Base-by-base conservation (phyloP, 2,797 vertebrate species). In the Platyrinchus mystaceus region DNA sequence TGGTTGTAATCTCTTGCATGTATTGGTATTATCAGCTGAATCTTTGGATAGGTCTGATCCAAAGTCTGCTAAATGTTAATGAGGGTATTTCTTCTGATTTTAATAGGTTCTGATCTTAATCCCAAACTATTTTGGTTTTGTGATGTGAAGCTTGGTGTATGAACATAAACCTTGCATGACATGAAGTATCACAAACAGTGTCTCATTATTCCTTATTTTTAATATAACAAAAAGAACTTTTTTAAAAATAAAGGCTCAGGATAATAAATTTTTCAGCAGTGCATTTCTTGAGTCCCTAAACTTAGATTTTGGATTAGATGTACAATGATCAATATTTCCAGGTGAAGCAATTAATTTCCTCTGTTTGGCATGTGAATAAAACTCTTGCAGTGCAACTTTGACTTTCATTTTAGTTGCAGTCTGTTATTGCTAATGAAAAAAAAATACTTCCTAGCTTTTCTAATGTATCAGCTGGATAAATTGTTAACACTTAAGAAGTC, bases 401-500 rank as follows among this genome's bases (percentile, higher is more conserved):
- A 94, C 89, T 97, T 96, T 91, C 84, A 97, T 95, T 97, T 95
- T 90, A 73, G 50, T 92, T 95, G 74, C 68, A 97, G 93, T 93
- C 90, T 92, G 87, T 93, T 92, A 95, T 91, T 95, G 86, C 66
- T 95, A 95, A 95, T 95, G 79, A 96, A 97, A 97, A 97, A 93
- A 93, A 92, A 76, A 85, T 10, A 64, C 84, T 95, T 96, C 82
- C 52, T 64, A 86, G 78, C 30, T 96, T 96, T 96, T 96, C 92
- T 95, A 96, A 95, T 76, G 66, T 84, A 96, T 90, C 97, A 97
- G 76, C 84, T 74, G 96, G 88, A 97, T 96, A 96, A 97, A 97
- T 96, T 97, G 88, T 96, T 97, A 97, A 97, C 96, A 95, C 96
- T 96, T 97, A 97, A 95, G 95, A 97, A 95, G 80, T 97, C 92